Evolutionary conservation across 2,888 invertebrate genomes (phyloP).

Genomic region (Dynastes maya): DNA sequence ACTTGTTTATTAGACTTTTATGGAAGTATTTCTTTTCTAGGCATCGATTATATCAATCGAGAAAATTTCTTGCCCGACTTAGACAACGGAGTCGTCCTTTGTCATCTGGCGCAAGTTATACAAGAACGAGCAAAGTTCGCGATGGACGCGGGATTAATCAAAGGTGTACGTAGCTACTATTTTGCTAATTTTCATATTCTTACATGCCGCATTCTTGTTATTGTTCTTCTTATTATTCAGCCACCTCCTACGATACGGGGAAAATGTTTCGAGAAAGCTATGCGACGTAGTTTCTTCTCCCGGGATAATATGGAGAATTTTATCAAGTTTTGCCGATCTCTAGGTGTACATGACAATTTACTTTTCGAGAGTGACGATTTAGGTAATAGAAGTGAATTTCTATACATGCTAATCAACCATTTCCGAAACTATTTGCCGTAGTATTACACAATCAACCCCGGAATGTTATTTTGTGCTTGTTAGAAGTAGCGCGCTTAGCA

Average conservation of each 20-base stretch:
- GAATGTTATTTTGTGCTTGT: constrained; percentile 87
- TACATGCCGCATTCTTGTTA: neutral
- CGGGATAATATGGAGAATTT: constrained; percentile 93
- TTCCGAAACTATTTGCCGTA: constrained; percentile 63
- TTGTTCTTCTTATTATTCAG: constrained; percentile 67
- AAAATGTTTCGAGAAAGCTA: constrained; percentile 88
- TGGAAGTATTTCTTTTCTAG: constrained; percentile 66
- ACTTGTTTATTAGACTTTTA: too few relatives aligned
- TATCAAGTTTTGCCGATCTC: constrained; percentile 87
- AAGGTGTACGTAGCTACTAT: constrained; percentile 62
- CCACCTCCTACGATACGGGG: constrained; percentile 81
- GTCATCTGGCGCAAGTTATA: constrained; percentile 85
- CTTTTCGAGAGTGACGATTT: constrained; percentile 93
- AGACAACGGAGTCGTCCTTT: constrained; percentile 88
- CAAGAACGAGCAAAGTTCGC: constrained; percentile 83
- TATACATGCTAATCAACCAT: neutral
- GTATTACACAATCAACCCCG: constrained; percentile 89
- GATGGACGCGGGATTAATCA: constrained; percentile 75
- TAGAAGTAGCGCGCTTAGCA: constrained; percentile 89
- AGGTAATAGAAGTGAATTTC: constrained; percentile 72
- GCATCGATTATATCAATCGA: constrained; percentile 81
- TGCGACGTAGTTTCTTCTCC: constrained; percentile 89
- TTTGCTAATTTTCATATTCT: neutral
- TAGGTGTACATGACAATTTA: constrained; percentile 90
- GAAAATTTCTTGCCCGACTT: constrained; percentile 87